Evolutionary conservation across 2,888 invertebrate species (phyloP).

Genomic region (Dorcus parallelipipedus): DNA sequence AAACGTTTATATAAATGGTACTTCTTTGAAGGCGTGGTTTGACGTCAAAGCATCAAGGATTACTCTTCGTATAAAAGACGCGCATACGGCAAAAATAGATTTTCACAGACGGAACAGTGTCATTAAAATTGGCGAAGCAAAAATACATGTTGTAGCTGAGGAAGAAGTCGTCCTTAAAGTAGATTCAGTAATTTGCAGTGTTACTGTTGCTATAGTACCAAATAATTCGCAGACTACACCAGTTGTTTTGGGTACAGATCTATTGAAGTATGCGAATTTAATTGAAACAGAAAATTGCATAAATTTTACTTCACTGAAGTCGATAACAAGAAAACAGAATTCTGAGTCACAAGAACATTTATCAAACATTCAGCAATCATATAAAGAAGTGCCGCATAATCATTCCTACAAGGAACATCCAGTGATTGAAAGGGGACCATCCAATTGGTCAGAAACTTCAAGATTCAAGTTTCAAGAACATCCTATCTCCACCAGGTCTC

Average conservation of each 20-base stretch:
- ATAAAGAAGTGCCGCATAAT: background rate
- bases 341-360: too few species aligned
- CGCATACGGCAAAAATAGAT: slow-evolving; percentile 18
- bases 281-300: slow-evolving; percentile 9
- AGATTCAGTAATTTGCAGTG: slow-evolving; percentile 22
- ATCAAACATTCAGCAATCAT: too few species aligned
- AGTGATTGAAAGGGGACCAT: background rate
- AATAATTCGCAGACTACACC: slow-evolving; percentile 26
- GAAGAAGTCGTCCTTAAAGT: slow-evolving; percentile 21
- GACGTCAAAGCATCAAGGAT: slow-evolving; percentile 12
- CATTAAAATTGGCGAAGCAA: slow-evolving; percentile 23
- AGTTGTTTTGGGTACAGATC: slow-evolving; percentile 24
- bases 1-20: slow-evolving; percentile 9
- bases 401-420: background rate
- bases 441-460: too few species aligned
- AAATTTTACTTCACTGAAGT: too few species aligned
- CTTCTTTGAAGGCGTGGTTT: slow-evolving; percentile 10
- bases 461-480: too few species aligned
- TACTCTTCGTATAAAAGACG: slow-evolving; percentile 27
- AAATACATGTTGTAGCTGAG: slow-evolving; percentile 21
- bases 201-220: slow-evolving; percentile 24
- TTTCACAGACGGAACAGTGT: slow-evolving; percentile 19
- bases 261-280: slow-evolving; percentile 3
- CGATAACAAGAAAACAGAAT: too few species aligned
- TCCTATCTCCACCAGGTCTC: slow-evolving; percentile 5